Percentiles rank a stretch among this genome's conserved stretches.
Conservation (phyloP, 2,113 vertebrate species). For the Arvicanthis niloticus region DNA sequence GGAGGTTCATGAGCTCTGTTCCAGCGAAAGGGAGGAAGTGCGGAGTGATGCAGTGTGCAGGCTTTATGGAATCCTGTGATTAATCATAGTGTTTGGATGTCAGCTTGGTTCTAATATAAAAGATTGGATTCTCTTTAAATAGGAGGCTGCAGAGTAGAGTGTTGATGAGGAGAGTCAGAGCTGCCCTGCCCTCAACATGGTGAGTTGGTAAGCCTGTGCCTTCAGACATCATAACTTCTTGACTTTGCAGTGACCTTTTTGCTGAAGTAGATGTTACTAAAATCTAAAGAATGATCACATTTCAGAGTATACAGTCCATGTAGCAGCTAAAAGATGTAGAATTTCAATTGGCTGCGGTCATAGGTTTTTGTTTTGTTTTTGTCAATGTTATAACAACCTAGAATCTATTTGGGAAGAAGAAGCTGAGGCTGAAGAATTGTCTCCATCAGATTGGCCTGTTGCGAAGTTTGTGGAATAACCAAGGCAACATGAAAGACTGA, state of each 20-base stretch:
- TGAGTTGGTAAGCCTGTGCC: background rate
- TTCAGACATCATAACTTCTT: background rate
- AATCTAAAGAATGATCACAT: background rate
- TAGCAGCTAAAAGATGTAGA: background rate
- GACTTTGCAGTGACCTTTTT: background rate
- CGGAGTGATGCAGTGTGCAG: background rate
- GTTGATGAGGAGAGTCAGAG: background rate
- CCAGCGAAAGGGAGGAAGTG: background rate
- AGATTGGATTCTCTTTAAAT: background rate
- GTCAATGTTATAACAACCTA: background rate
- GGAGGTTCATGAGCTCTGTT: background rate
- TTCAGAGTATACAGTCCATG: background rate
- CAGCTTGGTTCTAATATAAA: background rate
- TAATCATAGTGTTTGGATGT: background rate
- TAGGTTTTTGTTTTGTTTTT: background rate
- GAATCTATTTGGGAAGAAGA: background rate
- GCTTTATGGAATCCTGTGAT: background rate
- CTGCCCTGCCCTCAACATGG: background rate
- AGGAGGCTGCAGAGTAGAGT: background rate
- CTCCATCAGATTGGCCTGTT: no score
- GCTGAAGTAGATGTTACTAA: background rate
- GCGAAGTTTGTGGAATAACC: background rate
- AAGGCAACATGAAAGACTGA: background rate
- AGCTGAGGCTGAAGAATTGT: background rate
- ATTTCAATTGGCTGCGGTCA: background rate